Percentiles rank a stretch among this genome's conserved stretches.
These are phyloP conservation scores for Calliopum simillimum DNA, from an alignment of 2,888 invertebrate species.

Conservation along the genomic window DNA sequence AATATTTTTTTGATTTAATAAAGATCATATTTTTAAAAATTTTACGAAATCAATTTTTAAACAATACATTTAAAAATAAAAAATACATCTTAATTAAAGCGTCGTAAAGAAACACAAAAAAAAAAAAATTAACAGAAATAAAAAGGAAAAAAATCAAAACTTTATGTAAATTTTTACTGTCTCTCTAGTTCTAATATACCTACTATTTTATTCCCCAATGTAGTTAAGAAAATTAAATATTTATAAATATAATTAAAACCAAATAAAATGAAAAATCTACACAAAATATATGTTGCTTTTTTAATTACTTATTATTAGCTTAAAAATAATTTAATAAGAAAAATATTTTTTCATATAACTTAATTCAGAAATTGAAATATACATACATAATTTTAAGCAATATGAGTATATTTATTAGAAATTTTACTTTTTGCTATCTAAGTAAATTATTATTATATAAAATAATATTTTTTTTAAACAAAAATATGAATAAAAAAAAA, in stretches of 20 bases:
- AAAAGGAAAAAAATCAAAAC: slow-evolving; percentile 24
- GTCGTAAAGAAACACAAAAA: not conserved
- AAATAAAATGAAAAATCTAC: slow-evolving; percentile 21
- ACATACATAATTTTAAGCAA: slow-evolving; percentile 35
- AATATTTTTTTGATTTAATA: too few relatives aligned
- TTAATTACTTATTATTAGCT: slow-evolving; percentile 28
- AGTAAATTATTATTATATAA: too few relatives aligned
- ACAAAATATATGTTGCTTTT: slow-evolving; percentile 36
- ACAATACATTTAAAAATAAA: too few relatives aligned
- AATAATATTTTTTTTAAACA: too few relatives aligned
- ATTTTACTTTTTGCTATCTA: not conserved
- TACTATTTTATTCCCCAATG: slow-evolving; percentile 22
- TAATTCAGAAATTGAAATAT: slow-evolving; percentile 36
- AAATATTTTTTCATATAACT: slow-evolving; percentile 34
- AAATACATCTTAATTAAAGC: too few relatives aligned
- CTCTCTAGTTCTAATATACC: not conserved
- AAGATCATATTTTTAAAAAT: too few relatives aligned
- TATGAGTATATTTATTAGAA: slow-evolving; percentile 34
- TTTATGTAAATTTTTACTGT: slow-evolving; percentile 13
- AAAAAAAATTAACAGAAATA: slow-evolving; percentile 3
- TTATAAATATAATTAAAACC: slow-evolving; percentile 16
- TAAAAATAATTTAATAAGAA: slow-evolving; percentile 27
- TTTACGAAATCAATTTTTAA: too few relatives aligned
- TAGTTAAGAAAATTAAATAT: slow-evolving; percentile 28
- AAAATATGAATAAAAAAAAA: too few relatives aligned